A percentile compares a stretch with the other conserved stretches of the same genome.
Evolutionary conservation across 2,797 vertebrate genomes (phyloP).

Genomic region (Myotis findleyi): DNA sequence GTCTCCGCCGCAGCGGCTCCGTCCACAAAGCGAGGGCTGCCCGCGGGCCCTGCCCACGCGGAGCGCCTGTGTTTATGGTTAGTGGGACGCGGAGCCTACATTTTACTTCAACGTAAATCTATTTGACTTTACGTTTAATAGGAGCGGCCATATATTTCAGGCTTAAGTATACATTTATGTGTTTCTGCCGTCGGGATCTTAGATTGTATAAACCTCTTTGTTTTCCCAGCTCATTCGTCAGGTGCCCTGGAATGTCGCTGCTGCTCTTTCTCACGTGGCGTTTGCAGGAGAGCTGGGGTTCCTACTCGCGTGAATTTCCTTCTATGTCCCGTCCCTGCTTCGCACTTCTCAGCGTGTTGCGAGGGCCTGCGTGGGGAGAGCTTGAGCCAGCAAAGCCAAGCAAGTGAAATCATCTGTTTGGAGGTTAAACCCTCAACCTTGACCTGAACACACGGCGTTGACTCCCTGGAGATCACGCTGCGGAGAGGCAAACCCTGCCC

Average conservation of each 20-base stretch:
- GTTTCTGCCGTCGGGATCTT: slow-evolving; percentile 73
- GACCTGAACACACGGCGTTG: slow-evolving; percentile 47
- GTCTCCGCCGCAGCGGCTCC: not conserved
- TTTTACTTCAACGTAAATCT: slow-evolving; percentile 79
- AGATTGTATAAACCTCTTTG: slow-evolving; percentile 79
- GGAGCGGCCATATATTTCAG: slow-evolving; percentile 78
- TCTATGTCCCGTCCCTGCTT: slow-evolving; percentile 5
- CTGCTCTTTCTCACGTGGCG: slow-evolving; percentile 70
- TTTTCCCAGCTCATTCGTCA: slow-evolving; percentile 82
- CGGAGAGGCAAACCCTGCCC: not conserved
- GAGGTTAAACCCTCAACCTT: slow-evolving; percentile 13
- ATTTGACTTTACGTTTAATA: slow-evolving; percentile 82
- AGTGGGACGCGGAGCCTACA: slow-evolving; percentile 59
- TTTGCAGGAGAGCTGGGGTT: slow-evolving; percentile 57
- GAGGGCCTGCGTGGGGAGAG: not conserved
- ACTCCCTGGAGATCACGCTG: slow-evolving; percentile 8
- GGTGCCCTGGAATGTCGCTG: slow-evolving; percentile 77
- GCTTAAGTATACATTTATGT: slow-evolving; percentile 83
- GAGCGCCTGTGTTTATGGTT: slow-evolving; percentile 74
- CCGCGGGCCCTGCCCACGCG: slow-evolving; percentile 15
- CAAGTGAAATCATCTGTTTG: slow-evolving; percentile 1
- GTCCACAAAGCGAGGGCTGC: not conserved
- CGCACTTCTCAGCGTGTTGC: not conserved
- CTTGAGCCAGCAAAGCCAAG: not conserved
- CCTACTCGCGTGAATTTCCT: slow-evolving; percentile 51